Evolutionary conservation across 2,797 vertebrate genomes (phyloP).

Genomic region (Malurus leucopterus): DNA sequence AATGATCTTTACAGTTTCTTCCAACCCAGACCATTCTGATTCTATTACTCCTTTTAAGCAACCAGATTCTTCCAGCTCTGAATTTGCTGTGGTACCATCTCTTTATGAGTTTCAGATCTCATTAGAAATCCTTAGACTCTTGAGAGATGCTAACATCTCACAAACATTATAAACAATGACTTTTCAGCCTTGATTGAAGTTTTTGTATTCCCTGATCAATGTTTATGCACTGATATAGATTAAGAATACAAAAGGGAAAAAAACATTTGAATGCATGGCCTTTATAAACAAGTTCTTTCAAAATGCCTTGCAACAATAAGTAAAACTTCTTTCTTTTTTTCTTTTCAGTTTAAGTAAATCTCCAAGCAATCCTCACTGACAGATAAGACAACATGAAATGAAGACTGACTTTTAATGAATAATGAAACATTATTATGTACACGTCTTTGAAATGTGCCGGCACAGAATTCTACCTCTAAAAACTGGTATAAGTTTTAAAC

Average conservation of each 20-base stretch:
- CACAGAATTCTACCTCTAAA: background rate
- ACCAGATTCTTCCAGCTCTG: background rate
- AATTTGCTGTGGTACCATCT: background rate
- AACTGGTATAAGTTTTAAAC: background rate
- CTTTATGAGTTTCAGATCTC: constrained; percentile 36
- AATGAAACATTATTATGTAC: background rate
- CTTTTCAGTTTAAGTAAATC: background rate
- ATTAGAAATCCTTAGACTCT: constrained; percentile 39
- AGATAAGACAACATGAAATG: constrained; percentile 19
- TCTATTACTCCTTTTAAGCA: background rate
- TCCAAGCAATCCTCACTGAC: background rate
- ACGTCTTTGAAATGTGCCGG: background rate
- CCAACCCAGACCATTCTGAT: background rate
- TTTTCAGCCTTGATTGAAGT: constrained; percentile 19
- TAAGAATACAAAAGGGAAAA: constrained; percentile 11
- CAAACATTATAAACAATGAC: constrained; percentile 6
- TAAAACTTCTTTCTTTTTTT: background rate
- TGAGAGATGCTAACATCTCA: constrained; percentile 13
- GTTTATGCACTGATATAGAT: constrained; percentile 14
- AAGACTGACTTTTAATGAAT: background rate
- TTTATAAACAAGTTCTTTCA: constrained; percentile 22
- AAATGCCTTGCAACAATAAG: background rate
- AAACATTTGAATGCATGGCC: background rate
- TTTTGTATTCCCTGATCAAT: constrained; percentile 52
- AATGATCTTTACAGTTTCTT: background rate